Evolutionary conservation across 2,797 vertebrate species (phyloP).

Genomic region (Xiphorhynchus erythropygius): DNA sequence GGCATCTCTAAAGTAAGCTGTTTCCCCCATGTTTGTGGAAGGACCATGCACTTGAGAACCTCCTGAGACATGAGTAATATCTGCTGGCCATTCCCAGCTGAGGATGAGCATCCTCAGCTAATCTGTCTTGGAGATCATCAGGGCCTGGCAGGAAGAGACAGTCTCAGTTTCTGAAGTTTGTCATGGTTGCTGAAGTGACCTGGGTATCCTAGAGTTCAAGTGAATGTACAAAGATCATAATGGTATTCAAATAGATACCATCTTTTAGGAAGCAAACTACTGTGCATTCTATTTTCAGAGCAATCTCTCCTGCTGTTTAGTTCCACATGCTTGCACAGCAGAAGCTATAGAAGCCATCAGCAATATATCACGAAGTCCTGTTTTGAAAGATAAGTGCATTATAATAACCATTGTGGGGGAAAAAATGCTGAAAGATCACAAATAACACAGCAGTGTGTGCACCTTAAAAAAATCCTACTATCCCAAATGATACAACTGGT

Average conservation of each 20-base stretch:
- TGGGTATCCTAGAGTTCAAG: neutral
- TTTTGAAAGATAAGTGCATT: neutral
- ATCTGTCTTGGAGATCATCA: neutral
- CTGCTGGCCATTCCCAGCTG: neutral
- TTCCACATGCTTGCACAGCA: neutral
- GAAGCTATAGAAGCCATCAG: neutral
- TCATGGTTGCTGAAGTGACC: neutral
- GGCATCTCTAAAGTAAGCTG: neutral
- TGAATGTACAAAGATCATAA: neutral
- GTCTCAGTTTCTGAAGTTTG: neutral
- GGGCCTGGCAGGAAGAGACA: neutral
- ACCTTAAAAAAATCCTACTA: neutral
- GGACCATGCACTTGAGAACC: neutral
- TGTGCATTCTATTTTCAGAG: neutral
- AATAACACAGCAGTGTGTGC: neutral
- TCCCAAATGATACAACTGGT: neutral
- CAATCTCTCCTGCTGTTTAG: neutral
- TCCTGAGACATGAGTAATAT: neutral
- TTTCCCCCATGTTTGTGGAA: neutral
- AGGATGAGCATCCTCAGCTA: neutral
- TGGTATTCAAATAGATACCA: neutral
- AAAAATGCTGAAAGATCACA: neutral
- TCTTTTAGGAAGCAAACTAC: neutral
- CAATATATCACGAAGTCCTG: neutral
- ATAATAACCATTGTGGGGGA: accelerated